A percentile compares a stretch with the other conserved stretches of the same genome.
Evolutionary conservation across 2,797 vertebrate genomes (phyloP).

Genomic region (Anolis apletophallus): DNA sequence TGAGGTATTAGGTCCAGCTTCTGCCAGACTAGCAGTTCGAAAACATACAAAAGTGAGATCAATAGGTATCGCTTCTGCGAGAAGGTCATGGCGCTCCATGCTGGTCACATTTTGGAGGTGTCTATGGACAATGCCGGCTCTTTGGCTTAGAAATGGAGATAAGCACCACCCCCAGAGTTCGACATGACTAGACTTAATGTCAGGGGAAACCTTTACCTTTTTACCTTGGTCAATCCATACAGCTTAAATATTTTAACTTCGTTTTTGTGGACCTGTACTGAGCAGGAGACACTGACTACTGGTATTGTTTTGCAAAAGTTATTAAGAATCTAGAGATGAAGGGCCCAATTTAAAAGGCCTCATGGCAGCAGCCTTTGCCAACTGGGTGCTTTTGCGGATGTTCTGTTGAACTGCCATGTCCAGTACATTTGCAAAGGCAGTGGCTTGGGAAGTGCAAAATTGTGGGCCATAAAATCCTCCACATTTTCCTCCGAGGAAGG

Average conservation of each 20-base stretch:
- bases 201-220: too few relatives aligned
- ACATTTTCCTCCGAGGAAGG: constrained; percentile 29
- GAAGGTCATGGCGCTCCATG: too few relatives aligned
- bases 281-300: not conserved
- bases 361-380: constrained; percentile 6
- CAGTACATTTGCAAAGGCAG: not conserved
- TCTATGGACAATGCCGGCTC: too few relatives aligned
- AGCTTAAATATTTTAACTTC: constrained; percentile 5
- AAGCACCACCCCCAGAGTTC: too few relatives aligned
- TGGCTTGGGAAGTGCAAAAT: not conserved
- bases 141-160: too few relatives aligned
- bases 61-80: too few relatives aligned
- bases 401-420: not conserved
- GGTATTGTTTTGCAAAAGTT: constrained; percentile 21
- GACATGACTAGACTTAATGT: too few relatives aligned
- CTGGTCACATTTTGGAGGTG: too few relatives aligned
- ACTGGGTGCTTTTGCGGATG: too few relatives aligned
- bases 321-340: constrained; percentile 41
- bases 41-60: too few relatives aligned
- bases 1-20: too few relatives aligned
- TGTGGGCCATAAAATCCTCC: not conserved
- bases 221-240: not conserved
- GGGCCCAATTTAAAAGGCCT: constrained; percentile 23
- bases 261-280: not conserved
- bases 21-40: too few relatives aligned